These are phyloP conservation scores for Elgaria multicarinata DNA, from an alignment of 2,113 vertebrate genomes.

Conservation along the genomic window DNA sequence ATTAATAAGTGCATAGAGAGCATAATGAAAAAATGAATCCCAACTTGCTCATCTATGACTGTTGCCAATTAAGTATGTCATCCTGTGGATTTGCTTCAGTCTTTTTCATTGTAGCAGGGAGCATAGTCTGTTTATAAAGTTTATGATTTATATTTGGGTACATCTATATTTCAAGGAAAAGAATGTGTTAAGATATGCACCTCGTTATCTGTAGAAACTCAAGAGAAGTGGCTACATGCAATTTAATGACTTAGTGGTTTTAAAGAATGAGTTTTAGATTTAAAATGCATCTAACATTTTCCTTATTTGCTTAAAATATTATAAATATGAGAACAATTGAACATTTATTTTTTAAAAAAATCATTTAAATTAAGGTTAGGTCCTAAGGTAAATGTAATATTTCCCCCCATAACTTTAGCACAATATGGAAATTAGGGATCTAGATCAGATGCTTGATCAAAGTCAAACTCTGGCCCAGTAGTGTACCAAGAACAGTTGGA, in stretches of 20 bases:
- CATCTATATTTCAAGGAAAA: slow-evolving; percentile 17
- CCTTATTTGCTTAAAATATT: not conserved
- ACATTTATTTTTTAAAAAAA: too few species aligned
- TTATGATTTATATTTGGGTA: slow-evolving; percentile 41
- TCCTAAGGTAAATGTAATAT: not conserved
- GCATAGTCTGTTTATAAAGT: slow-evolving; percentile 24
- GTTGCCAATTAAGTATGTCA: slow-evolving; percentile 32
- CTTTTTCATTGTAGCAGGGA: not conserved
- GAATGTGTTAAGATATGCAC: slow-evolving; percentile 54
- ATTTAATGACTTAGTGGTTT: not conserved
- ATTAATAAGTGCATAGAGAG: not conserved
- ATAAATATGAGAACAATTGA: too few species aligned
- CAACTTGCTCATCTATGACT: not conserved
- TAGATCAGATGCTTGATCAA: not conserved
- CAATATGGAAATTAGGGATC: not conserved
- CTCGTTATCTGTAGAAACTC: not conserved
- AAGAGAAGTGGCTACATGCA: not conserved
- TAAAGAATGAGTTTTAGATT: not conserved
- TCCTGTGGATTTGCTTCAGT: slow-evolving; percentile 1
- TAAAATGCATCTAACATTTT: not conserved
- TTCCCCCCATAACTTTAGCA: not conserved
- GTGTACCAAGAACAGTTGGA: not conserved
- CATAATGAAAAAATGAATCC: not conserved
- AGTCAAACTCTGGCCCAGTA: not conserved
- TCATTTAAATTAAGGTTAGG: too few species aligned